These are phyloP conservation scores for Coptodon rendalli DNA, from an alignment of 2,113 vertebrate species.

Conservation along the genomic window DNA sequence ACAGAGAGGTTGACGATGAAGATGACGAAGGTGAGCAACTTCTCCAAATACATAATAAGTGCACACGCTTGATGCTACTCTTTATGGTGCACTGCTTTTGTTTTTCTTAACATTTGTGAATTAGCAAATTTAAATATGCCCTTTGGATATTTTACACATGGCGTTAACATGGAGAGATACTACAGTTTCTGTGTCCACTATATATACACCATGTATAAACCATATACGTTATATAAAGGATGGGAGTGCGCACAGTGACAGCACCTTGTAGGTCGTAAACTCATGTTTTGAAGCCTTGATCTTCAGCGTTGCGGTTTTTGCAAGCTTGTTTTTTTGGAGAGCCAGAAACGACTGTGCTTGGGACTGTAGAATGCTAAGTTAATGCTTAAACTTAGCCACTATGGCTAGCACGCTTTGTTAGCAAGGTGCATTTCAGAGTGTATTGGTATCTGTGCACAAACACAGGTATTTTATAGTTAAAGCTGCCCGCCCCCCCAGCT, in stretches of 20 bases:
- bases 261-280: not conserved
- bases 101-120: not conserved
- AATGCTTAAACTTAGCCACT: not conserved
- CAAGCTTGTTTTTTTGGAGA: not conserved
- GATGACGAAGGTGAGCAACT: constrained; percentile 80
- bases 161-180: not conserved
- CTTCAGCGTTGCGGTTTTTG: not conserved
- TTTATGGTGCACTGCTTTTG: not conserved
- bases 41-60: not conserved
- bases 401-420: not conserved
- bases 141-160: not conserved
- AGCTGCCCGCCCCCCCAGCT: not conserved
- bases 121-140: not conserved
- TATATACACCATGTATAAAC: not conserved
- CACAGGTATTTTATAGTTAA: not conserved
- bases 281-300: not conserved
- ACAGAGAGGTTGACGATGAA: constrained; percentile 85
- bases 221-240: not conserved
- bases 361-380: not conserved
- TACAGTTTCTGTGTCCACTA: not conserved
- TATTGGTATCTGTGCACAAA: not conserved
- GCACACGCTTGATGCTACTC: not conserved
- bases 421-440: not conserved
- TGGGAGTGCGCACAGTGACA: not conserved
- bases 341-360: not conserved